Conservation (phyloP, 1,140 invertebrate species). For the Aphelenchoides avenae region DNA sequence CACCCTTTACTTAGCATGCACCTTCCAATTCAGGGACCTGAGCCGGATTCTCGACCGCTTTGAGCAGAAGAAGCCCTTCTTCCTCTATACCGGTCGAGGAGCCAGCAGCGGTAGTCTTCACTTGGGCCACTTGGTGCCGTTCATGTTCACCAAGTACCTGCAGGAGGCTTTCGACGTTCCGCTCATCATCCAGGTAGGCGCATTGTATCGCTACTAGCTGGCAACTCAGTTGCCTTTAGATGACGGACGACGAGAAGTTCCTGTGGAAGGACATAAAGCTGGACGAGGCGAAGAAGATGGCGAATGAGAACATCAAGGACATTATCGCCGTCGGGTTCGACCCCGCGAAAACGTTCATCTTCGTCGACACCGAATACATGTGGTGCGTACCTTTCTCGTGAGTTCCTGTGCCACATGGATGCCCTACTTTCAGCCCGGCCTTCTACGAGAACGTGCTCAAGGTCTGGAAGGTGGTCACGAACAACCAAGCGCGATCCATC, state of each 20-base stretch:
- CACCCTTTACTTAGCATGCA: slow-evolving; percentile 6
- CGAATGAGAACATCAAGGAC: slow-evolving; percentile 89
- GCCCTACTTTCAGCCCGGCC: slow-evolving; percentile 65
- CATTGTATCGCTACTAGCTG: not conserved
- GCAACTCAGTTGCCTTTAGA: slow-evolving; percentile 64
- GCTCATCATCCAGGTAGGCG: slow-evolving; percentile 64
- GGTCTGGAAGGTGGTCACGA: slow-evolving; percentile 87
- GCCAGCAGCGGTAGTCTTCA: slow-evolving; percentile 93
- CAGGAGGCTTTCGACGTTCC: slow-evolving; percentile 97
- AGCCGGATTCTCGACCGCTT: slow-evolving; percentile 72
- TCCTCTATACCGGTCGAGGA: slow-evolving; percentile 92
- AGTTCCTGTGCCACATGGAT: not conserved
- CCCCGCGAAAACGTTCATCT: slow-evolving; percentile 91
- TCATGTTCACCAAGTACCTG: slow-evolving; percentile 93
- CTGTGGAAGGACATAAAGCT: slow-evolving; percentile 91
- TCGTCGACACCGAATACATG: slow-evolving; percentile 87
- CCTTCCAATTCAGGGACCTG: slow-evolving; percentile 63
- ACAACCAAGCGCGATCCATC: slow-evolving; percentile 84
- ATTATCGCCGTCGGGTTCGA: slow-evolving; percentile 98
- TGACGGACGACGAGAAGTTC: slow-evolving; percentile 98
- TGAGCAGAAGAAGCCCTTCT: slow-evolving; percentile 89
- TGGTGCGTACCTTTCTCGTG: slow-evolving; percentile 67
- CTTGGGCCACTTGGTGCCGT: slow-evolving; percentile 93
- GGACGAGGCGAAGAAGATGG: slow-evolving; percentile 79
- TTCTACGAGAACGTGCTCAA: slow-evolving; percentile 89